Evolutionary conservation across 2,888 invertebrate genomes (phyloP), one percentile per base, ranked within the genome.

Genomic region (Cosmia pyralina): DNA sequence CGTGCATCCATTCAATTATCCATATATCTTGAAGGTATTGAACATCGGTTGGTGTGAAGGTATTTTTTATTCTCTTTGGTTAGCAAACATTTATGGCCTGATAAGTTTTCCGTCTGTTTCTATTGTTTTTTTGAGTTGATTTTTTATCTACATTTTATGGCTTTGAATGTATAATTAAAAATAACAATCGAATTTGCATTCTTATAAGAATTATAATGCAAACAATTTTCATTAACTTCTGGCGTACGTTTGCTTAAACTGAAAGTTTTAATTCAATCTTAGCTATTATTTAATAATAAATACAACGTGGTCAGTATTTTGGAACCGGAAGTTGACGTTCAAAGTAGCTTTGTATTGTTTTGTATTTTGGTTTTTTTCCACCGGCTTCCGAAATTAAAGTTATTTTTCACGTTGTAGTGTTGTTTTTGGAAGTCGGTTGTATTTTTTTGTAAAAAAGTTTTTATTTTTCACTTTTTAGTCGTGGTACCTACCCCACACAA

Each of bases 1-100:
- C 78, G 74, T 84, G 85, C 85, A 88, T 87, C 84, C 83, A 85
- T 88, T 86, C 88, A 87, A 88, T 89, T 88, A 89, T 85, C 81
- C 84, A 84, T 87, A 86, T 86, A 86, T 90, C 84, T 88, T 83
- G 65, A 80, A 80, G 73, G 72, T 68, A 74, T 67, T 57, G 50
- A 73, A 64, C 63, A 70, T 48, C 55, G 38, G 58, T 67, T 48
- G 62, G 71, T 72, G 38, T 17, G 65, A 57, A 62, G 55, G 28
- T 64, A 58, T 69, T 84, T 79, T 81, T 77, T 74, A 74, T 76
- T 65, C 62, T 50, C 80, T 66, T 81, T 70, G 22, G 59, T 59
- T 79, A 74, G 75, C 60, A 69, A 70, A 71, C n/a, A n/a, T n/a
- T n/a, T 65, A 72, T 60, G 41, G 69, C 63, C n/a, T 74, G 75